Evolutionary conservation across 2,888 invertebrate genomes (phyloP).

Genomic region (Altica lythri): DNA sequence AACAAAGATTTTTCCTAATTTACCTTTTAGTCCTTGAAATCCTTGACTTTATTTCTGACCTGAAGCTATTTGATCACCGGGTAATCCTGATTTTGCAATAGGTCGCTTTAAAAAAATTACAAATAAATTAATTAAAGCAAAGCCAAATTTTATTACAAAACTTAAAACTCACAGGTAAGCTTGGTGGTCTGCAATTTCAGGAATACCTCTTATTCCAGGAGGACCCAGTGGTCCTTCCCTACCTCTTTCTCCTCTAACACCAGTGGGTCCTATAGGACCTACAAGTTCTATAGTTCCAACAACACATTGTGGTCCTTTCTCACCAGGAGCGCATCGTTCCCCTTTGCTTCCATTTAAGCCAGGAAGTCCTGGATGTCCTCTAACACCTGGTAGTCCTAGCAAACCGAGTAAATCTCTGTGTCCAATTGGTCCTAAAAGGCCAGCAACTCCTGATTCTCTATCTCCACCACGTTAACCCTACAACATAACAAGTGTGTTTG

Average conservation of each 20-base stretch:
- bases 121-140: neutral
- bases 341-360: conserved; percentile 83
- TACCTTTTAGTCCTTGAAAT: conserved; percentile 36
- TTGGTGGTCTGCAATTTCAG: conserved; percentile 81
- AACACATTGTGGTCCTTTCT: conserved; percentile 73
- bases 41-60: conserved; percentile 66
- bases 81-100: conserved; percentile 80
- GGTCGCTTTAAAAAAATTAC: conserved; percentile 66
- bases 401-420: conserved; percentile 73
- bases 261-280: conserved; percentile 77
- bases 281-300: conserved; percentile 71
- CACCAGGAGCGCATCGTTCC: conserved; percentile 75
- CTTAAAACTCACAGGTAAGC: conserved; percentile 67
- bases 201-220: conserved; percentile 77
- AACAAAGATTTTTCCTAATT: no score
- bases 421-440: conserved; percentile 73
- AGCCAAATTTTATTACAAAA: no score
- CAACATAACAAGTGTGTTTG: neutral
- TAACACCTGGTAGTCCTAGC: conserved; percentile 80
- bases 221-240: conserved; percentile 81
- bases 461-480: conserved; percentile 80
- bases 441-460: conserved; percentile 77
- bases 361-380: conserved; percentile 81
- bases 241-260: conserved; percentile 82
- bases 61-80: conserved; percentile 75